Conservation (phyloP, 1,140 invertebrate genomes). For the Tetraneura akinire region DNA sequence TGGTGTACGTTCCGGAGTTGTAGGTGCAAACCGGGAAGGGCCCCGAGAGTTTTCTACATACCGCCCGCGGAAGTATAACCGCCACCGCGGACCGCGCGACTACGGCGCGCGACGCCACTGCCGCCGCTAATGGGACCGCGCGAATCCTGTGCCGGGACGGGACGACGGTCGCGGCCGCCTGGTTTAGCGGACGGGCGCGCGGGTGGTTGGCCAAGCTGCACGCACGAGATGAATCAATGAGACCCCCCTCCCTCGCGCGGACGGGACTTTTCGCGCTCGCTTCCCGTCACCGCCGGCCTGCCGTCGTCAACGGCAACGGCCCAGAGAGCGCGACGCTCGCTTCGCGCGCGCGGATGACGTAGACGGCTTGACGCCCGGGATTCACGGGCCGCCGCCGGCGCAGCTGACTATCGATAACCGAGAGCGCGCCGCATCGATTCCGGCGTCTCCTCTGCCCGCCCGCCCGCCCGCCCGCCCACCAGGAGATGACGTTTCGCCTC, state of each 20-base stretch:
- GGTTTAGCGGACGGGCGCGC: background rate
- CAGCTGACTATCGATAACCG: conserved; percentile 42
- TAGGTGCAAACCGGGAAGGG: conserved; percentile 45
- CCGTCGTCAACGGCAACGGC: conserved; percentile 39
- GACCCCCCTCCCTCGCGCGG: conserved; percentile 17
- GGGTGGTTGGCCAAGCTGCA: background rate
- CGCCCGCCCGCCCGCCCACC: background rate
- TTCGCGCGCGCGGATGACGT: conserved; percentile 29
- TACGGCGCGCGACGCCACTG: background rate
- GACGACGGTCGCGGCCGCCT: background rate
- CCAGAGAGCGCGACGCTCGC: conserved; percentile 12
- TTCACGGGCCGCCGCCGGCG: background rate
- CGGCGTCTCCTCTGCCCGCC: background rate
- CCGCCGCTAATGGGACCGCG: conserved; percentile 4
- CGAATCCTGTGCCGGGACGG: no score
- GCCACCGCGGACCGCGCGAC: background rate
- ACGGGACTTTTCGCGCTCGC: conserved; percentile 32
- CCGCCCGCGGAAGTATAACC: no score
- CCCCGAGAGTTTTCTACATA: background rate
- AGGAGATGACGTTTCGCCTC: background rate
- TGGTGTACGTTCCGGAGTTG: background rate
- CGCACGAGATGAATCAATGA: conserved; percentile 49
- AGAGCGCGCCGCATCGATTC: background rate
- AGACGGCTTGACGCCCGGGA: conserved; percentile 50
- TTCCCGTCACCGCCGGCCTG: background rate